These are phyloP conservation scores for Phalacrocorax brasilianus DNA, from an alignment of 2,113 vertebrate species.

Conservation along the genomic window DNA sequence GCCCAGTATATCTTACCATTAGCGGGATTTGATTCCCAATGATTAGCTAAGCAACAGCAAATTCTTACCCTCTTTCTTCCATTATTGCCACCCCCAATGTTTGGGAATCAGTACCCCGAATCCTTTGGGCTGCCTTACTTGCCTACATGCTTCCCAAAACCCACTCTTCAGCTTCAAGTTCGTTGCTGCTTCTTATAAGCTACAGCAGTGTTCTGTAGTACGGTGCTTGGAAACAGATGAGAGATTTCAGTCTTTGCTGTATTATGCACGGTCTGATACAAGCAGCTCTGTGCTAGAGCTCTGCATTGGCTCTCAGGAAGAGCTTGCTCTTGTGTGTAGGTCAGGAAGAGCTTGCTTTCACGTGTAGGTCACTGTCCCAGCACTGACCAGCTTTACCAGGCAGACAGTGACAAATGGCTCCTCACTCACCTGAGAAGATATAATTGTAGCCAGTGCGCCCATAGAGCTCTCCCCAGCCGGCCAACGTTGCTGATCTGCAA, in stretches of 20 bases:
- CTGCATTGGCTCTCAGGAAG: not conserved
- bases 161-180: not conserved
- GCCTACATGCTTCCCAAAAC: not conserved
- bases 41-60: not conserved
- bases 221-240: accelerated
- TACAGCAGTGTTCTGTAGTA: not conserved
- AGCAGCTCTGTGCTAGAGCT: not conserved
- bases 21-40: not conserved
- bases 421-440: constrained; percentile 91
- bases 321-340: not conserved
- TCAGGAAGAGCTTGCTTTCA: not conserved
- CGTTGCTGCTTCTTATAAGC: not conserved
- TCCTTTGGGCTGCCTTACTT: not conserved
- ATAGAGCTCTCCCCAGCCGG: constrained; percentile 97
- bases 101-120: not conserved
- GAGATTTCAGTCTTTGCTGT: not conserved
- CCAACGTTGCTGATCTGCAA: constrained; percentile 94
- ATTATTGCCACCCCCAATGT: not conserved
- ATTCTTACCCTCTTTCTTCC: not conserved
- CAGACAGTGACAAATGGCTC: not conserved
- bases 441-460: constrained; percentile 98
- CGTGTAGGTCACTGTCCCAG: not conserved
- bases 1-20: not conserved
- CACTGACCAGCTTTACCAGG: not conserved
- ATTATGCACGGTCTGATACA: not conserved